Percentiles rank a stretch among this genome's conserved stretches.
Conservation (phyloP, 1,140 invertebrate species). For the Zophobas atratus region DNA sequence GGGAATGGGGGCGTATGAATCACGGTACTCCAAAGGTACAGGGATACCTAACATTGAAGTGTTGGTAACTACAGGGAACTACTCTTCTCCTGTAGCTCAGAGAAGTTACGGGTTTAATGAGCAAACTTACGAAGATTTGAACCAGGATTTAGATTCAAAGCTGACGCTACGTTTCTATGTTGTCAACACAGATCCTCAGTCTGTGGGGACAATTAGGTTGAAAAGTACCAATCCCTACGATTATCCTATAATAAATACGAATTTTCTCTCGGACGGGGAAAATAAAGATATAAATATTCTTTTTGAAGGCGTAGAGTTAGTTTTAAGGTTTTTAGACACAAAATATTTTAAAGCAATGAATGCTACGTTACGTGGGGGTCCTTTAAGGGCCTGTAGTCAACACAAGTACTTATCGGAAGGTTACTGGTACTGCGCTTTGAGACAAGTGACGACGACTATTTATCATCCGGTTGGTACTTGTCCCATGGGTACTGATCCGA, state of each 20-base stretch:
- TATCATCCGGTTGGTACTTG: conserved; percentile 66
- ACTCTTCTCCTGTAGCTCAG: conserved; percentile 47
- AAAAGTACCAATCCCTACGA: conserved; percentile 79
- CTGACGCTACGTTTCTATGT: conserved; percentile 51
- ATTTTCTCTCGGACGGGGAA: conserved; percentile 79
- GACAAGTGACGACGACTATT: conserved; percentile 57
- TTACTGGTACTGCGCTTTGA: conserved; percentile 64
- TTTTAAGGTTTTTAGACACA: conserved; percentile 74
- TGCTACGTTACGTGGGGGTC: conserved; percentile 73
- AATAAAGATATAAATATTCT: conserved; percentile 75
- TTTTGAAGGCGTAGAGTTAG: conserved; percentile 62
- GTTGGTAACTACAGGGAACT: conserved; percentile 50
- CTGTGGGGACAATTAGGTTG: conserved; percentile 80
- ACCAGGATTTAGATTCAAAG: conserved; percentile 42
- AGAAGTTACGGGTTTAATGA: conserved; percentile 51
- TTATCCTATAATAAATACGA: conserved; percentile 85
- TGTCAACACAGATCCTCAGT: conserved; percentile 77
- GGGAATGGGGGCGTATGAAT: conserved; percentile 63
- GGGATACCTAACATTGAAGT: conserved; percentile 56
- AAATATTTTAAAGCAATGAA: conserved; percentile 74
- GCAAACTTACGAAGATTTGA: conserved; percentile 54
- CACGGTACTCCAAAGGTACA: conserved; percentile 38
- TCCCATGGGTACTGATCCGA: conserved; percentile 58
- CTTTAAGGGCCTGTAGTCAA: conserved; percentile 74
- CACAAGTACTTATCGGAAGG: conserved; percentile 39